Evolutionary conservation across 2,888 invertebrate species (phyloP), one percentile per base, ranked within the genome.

Genomic region (Oscheius sp.): DNA sequence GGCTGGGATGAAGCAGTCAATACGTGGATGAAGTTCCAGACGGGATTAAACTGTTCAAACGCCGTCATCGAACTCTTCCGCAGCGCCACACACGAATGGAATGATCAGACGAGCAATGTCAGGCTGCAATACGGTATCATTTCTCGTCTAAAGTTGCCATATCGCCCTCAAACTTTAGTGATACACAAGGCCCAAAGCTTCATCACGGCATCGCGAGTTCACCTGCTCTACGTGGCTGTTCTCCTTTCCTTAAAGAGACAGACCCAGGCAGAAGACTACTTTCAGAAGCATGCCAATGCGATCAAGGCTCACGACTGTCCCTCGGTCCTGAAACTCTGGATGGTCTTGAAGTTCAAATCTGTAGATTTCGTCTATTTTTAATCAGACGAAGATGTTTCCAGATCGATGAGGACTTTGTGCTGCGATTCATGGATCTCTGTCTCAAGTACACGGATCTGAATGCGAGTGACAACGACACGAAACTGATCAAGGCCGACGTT

Each of bases 11-110:
- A 80, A n/a, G 85, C 82, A 0, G 75, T 85, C 47, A 81, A 81
- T 35, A 82, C 81, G 7, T 85, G 85, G 85, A 74, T 84, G 65
- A 83, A 84, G 53, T 82, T 85, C 42, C 79, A 85, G 55, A 79
- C 85, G 5, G 71, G 76, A 50, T 62, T 85, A 0, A 79, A 80
- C 57, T 79, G 79, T 58, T 78, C 84, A 1, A 85, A 85, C 63
- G 85, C 85, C 33, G 76, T 84, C n/a, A 76, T 85, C 1, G 78
- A 84, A 9, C 76, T 85, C 5, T 58, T 85, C 9, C 68, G 79
- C 13, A 33, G 77, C 42, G 76, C 78, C 48, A 21, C 76, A 3
- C 76, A 75, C 53, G 59, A 70, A 4, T 73, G 77, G 50, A 75
- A 80, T 42, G 68, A 55, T 11, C 7, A 21, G 0, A 11, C 21